Percentiles rank a stretch among this genome's conserved stretches.
phyloP scores from a whole-genome alignment of 2,888 invertebrate species.

The Lypha dubia region DNA sequence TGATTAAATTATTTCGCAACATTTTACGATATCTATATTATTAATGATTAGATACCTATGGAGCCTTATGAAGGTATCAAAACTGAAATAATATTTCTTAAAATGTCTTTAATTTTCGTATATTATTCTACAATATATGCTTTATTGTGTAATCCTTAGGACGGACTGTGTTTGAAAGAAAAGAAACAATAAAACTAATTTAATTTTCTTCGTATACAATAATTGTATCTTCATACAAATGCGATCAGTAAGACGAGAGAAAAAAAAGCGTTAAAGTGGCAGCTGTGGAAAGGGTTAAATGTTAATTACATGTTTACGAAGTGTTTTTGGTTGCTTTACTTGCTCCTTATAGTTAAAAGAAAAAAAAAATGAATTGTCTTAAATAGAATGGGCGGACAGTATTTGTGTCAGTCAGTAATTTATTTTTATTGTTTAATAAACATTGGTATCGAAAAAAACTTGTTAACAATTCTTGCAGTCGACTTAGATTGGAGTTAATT shows the following conservation, averaged over 20 bases:
- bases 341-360: neutral
- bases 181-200: too few relatives aligned
- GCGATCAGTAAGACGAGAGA: neutral
- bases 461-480: neutral
- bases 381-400: slow-evolving; percentile 16
- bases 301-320: slow-evolving; percentile 44
- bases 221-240: too few relatives aligned
- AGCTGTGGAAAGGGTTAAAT: slow-evolving; percentile 31
- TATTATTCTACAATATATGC: too few relatives aligned
- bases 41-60: too few relatives aligned
- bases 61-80: too few relatives aligned
- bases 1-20: too few relatives aligned
- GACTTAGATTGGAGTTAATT: neutral
- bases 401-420: slow-evolving; percentile 3
- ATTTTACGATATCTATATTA: too few relatives aligned
- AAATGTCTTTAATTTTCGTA: too few relatives aligned
- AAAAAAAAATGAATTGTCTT: neutral
- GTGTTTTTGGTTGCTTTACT: slow-evolving; percentile 4
- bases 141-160: too few relatives aligned
- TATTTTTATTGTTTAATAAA: slow-evolving; percentile 16
- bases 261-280: slow-evolving; percentile 24
- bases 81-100: too few relatives aligned
- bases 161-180: too few relatives aligned
- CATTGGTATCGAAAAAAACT: slow-evolving; percentile 4
- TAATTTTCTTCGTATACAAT: too few relatives aligned